Conservation (phyloP, 2,888 invertebrate genomes). For the Caenorhabditis sinica region DNA sequence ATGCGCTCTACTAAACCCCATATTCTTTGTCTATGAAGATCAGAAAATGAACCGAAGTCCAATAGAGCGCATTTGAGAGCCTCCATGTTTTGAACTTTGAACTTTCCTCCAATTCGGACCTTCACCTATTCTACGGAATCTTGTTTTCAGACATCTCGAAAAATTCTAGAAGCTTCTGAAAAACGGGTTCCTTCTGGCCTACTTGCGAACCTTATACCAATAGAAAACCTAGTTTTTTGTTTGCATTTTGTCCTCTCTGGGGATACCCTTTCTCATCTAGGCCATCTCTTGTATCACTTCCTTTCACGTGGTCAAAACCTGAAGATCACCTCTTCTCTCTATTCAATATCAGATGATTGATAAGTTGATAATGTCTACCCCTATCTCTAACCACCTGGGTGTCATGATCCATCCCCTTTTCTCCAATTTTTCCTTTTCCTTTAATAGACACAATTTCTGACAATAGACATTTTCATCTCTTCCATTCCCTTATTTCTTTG, state of each 20-base stretch:
- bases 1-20: too few species aligned
- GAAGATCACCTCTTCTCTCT: slow-evolving; percentile 9
- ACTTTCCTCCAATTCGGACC: too few species aligned
- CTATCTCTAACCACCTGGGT: slow-evolving; percentile 18
- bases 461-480: neutral
- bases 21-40: too few species aligned
- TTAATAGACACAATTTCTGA: slow-evolving; percentile 9
- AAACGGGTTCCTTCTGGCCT: too few species aligned
- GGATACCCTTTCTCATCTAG: neutral
- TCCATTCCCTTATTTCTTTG: neutral
- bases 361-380: neutral
- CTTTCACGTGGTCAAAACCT: slow-evolving; percentile 19
- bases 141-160: too few species aligned
- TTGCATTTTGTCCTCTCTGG: neutral
- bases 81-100: too few species aligned
- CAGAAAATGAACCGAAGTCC: too few species aligned
- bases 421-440: slow-evolving; percentile 3
- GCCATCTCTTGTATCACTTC: neutral
- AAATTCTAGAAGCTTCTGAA: too few species aligned
- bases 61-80: too few species aligned
- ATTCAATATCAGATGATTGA: slow-evolving; percentile 16
- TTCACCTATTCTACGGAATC: too few species aligned
- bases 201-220: too few species aligned
- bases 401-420: slow-evolving; percentile 22
- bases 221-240: too few species aligned